A percentile compares a stretch with the other conserved stretches of the same genome.
Evolutionary conservation across 2,888 invertebrate genomes (phyloP).

Genomic region (Cheilosia scutellata): DNA sequence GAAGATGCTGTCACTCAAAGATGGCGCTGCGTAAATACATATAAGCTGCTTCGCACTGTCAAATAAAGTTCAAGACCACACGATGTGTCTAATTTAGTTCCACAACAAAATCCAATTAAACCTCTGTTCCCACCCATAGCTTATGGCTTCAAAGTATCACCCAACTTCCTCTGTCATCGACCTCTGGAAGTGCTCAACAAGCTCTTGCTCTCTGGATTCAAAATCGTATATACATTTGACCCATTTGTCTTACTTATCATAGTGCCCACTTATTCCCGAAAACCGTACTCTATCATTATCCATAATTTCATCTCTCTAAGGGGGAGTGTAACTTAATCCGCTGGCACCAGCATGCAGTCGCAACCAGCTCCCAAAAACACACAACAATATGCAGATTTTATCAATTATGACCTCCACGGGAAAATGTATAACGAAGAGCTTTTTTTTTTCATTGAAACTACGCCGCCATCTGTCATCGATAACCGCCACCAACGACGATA

Average conservation of each 20-base stretch:
- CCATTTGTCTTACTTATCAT: slow-evolving; percentile 69
- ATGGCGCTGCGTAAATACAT: neutral
- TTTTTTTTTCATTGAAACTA: slow-evolving; percentile 35
- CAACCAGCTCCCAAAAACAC: slow-evolving; percentile 36
- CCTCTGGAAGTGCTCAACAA: slow-evolving; percentile 28
- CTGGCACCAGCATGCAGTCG: slow-evolving; percentile 51
- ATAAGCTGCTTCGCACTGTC: neutral
- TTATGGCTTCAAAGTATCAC: neutral
- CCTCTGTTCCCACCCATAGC: neutral
- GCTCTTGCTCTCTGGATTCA: slow-evolving; percentile 25
- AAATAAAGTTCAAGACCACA: neutral
- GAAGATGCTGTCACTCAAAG: neutral
- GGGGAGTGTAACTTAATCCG: slow-evolving; percentile 45
- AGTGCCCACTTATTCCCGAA: slow-evolving; percentile 16
- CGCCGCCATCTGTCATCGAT: slow-evolving; percentile 68
- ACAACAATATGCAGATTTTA: slow-evolving; percentile 64
- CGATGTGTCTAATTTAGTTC: neutral
- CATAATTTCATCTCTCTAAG: slow-evolving; percentile 36
- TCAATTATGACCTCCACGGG: slow-evolving; percentile 57
- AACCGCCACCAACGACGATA: slow-evolving; percentile 51
- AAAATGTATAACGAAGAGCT: slow-evolving; percentile 48
- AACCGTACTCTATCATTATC: slow-evolving; percentile 45
- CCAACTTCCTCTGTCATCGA: slow-evolving; percentile 52
- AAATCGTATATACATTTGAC: slow-evolving; percentile 44
- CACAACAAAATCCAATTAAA: slow-evolving; percentile 29